Evolutionary conservation across 2,888 invertebrate species (phyloP), one percentile per base, ranked within the genome.

Genomic region (Chrysomela aeneicollis): DNA sequence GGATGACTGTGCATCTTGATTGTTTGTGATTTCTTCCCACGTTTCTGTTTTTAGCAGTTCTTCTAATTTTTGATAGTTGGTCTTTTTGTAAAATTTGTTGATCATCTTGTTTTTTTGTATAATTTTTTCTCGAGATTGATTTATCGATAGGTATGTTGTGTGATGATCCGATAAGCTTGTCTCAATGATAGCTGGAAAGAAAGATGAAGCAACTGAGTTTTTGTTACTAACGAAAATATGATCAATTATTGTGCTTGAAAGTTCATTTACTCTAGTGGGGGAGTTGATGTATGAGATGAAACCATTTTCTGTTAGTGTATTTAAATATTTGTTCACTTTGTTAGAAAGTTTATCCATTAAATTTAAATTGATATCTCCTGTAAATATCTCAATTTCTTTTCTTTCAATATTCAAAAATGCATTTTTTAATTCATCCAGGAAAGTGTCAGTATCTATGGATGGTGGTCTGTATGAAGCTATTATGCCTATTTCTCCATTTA

Each of bases 351-450:
- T 22, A 19, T 51, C 15, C 50, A 57, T 37, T 19, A 53, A 53
- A 59, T 47, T n/a, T 65, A 51, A 51, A 49, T 47, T 51, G 12
- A 51, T 26, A 51, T 51, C 22, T 6, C 51, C 21, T 21, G 19
- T 21, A 49, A 17, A 2, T 10, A 6, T 17, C 4, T 49, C 18
- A 1, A 49, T n/a, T 17, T 17, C 3, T 49, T n/a, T 49, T 17
- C 17, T 49, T n/a, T n/a, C n/a, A n/a, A n/a, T n/a, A n/a, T n/a
- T n/a, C n/a, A n/a, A n/a, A n/a, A n/a, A n/a, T n/a, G n/a, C n/a
- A n/a, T n/a, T 50, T 18, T 3, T 50, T 21, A 50, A 9, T 50
- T 21, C 12, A 12, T 21, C 10, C 22, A n/a, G 15, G 15, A 22
- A 26, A 1, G 15, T 30, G 2, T n/a, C 15, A 10, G 30, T 52